A percentile compares a stretch with the other conserved stretches of the same genome.
These are phyloP conservation scores for Gymnocephalus cernua DNA, from an alignment of 2,113 vertebrate species.

Conservation along the genomic window DNA sequence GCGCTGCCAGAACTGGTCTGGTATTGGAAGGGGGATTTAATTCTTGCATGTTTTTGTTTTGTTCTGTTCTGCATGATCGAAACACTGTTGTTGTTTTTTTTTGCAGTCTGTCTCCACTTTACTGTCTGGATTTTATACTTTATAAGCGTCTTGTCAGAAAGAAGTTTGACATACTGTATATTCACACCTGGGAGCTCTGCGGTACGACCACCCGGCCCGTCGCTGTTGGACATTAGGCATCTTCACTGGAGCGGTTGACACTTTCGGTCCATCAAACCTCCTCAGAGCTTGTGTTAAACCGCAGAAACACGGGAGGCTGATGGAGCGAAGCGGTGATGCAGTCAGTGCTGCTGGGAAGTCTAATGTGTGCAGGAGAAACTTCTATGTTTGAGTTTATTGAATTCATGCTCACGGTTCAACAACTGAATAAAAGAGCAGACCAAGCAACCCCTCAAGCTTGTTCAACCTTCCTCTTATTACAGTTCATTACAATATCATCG, in stretches of 20 bases:
- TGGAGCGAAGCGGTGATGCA: conserved; percentile 13
- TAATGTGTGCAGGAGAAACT: not conserved
- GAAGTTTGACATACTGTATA: conserved; percentile 7
- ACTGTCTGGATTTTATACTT: conserved; percentile 18
- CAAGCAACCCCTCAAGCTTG: not conserved
- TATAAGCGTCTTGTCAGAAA: not conserved
- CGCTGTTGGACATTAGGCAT: conserved; percentile 44
- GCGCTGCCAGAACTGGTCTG: no score
- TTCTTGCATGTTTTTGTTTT: no score
- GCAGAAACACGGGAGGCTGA: conserved; percentile 4
- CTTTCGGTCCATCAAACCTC: conserved; percentile 38
- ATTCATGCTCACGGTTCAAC: no score
- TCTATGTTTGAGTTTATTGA: no score
- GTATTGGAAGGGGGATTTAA: no score
- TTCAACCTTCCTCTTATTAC: conserved; percentile 5
- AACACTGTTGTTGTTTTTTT: no score
- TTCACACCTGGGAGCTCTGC: conserved; percentile 40
- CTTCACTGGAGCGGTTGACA: conserved; percentile 57
- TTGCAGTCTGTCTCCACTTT: not conserved
- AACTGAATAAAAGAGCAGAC: no score
- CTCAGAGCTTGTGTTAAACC: conserved; percentile 33
- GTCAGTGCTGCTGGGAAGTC: conserved; percentile 27
- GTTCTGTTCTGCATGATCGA: no score
- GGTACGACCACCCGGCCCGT: conserved; percentile 12
- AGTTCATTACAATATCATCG: conserved; percentile 19